Base-by-base conservation (phyloP, 1,140 invertebrate species). In the Palaemon carinicauda region DNA sequence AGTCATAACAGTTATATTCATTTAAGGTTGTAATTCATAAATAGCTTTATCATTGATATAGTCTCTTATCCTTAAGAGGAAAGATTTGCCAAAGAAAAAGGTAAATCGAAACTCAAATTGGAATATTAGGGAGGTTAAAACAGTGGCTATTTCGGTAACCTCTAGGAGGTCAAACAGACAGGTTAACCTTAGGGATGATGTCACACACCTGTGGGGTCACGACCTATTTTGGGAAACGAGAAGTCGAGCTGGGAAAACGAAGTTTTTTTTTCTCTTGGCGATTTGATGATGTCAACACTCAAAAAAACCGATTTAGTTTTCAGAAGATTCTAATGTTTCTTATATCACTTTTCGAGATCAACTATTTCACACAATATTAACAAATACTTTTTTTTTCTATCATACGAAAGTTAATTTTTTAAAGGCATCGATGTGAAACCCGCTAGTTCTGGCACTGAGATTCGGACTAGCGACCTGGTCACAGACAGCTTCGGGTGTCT, bases 151-250 rank as follows among this genome's bases (percentile, higher is more conserved):
- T n/a, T 27, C 10, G 53, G 4, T 31, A 24, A 24, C 53, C 31
- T 52, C 75, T 9, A 14, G 15, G 78, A 15, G 77, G 78, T 80
- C 53, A 33, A 31, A 80, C 0, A 0, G 41, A 4, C 41, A 41
- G 41, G 41, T 41, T 41, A 41, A 41, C 41, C 73, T 50, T 24
- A 21, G 19, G 21, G 0, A n/a, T n/a, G 24, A 54, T 53, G 24
- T 60, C 53, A 80, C 78, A 17, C 78, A 80, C 78, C 78, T 80
- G 78, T 80, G 78, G 78, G n/a, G 78, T 80, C 78, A 80, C 29
- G 15, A 29, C 24, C 24, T 80, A 80, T 80, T 80, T 80, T 27
- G 29, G 71, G 29, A 14, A 15, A 14, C 21, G 24, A 24, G 65
- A 27, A 10, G 65, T 3, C 7, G 65, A 29, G n/a, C 24, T 10